phyloP scores from a whole-genome alignment of 1,140 invertebrate species.

The Matsumurasca onukii region DNA sequence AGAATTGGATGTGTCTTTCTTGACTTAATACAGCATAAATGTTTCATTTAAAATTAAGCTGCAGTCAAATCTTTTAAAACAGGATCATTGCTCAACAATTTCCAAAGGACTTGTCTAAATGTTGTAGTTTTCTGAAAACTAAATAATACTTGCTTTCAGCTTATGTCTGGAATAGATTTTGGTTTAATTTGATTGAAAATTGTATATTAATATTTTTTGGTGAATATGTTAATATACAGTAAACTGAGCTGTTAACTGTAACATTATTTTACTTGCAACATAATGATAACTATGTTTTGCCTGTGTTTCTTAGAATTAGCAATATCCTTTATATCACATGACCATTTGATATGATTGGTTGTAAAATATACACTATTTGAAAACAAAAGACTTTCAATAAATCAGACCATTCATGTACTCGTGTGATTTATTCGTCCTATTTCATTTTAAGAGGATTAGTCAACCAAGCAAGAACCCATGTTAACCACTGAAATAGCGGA shows the following conservation, averaged over 20 bases:
- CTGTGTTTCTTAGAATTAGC: background rate
- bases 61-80: slow-evolving; percentile 24
- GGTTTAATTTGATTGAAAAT: too few relatives aligned
- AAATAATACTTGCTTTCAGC: slow-evolving; percentile 8
- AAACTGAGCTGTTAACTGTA: too few relatives aligned
- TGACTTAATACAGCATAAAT: slow-evolving; percentile 21
- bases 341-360: slow-evolving; percentile 29
- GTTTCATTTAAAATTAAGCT: slow-evolving; percentile 2
- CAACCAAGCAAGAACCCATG: too few relatives aligned
- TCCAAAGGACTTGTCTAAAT: slow-evolving; percentile 28
- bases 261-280: slow-evolving; percentile 8
- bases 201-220: too few relatives aligned
- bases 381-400: slow-evolving; percentile 32
- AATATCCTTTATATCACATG: background rate
- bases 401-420: slow-evolving; percentile 30
- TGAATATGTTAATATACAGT: slow-evolving; percentile 19
- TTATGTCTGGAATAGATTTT: too few relatives aligned
- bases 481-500: too few relatives aligned
- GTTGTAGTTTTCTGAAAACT: slow-evolving; percentile 21
- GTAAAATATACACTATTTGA: slow-evolving; percentile 30
- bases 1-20: slow-evolving; percentile 18
- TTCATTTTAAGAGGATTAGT: too few relatives aligned
- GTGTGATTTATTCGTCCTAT: background rate
- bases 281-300: background rate
- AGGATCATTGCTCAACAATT: slow-evolving; percentile 26